Conservation (phyloP, 2,113 vertebrate genomes). For the Galbula dea region DNA sequence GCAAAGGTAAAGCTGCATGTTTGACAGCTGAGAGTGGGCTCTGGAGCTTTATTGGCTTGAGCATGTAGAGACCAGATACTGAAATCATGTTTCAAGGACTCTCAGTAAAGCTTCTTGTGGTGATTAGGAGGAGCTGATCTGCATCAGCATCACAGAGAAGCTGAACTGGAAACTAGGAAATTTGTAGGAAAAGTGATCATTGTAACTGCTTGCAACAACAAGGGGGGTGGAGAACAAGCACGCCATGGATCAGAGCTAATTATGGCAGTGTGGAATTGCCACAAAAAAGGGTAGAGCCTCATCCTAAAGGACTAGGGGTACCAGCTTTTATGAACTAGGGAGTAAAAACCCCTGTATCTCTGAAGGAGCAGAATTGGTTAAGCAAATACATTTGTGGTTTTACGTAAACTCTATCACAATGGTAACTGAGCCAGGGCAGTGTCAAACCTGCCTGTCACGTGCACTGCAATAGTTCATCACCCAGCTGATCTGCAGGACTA, state of each 20-base stretch:
- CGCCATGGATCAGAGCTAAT: background rate
- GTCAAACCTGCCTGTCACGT: background rate
- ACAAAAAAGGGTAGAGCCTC: background rate
- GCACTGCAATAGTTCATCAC: background rate
- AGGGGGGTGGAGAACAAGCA: accelerated
- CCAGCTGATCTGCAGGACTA: background rate
- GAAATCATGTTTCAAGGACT: background rate
- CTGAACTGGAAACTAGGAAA: background rate
- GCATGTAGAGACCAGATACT: background rate
- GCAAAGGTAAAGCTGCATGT: background rate
- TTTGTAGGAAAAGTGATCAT: background rate
- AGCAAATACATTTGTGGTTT: background rate
- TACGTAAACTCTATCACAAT: accelerated
- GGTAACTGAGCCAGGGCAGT: background rate
- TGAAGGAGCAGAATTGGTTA: background rate
- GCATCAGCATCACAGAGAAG: background rate
- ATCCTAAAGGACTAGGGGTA: background rate
- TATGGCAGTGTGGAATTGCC: background rate
- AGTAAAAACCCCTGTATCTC: background rate
- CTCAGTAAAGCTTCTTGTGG: accelerated
- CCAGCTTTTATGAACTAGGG: background rate
- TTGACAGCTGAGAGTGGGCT: background rate
- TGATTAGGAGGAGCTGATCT: background rate
- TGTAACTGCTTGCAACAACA: background rate
- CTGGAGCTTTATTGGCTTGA: background rate